Evolutionary conservation across 2,113 vertebrate genomes (phyloP).

Genomic region (Chaetura pelagica): DNA sequence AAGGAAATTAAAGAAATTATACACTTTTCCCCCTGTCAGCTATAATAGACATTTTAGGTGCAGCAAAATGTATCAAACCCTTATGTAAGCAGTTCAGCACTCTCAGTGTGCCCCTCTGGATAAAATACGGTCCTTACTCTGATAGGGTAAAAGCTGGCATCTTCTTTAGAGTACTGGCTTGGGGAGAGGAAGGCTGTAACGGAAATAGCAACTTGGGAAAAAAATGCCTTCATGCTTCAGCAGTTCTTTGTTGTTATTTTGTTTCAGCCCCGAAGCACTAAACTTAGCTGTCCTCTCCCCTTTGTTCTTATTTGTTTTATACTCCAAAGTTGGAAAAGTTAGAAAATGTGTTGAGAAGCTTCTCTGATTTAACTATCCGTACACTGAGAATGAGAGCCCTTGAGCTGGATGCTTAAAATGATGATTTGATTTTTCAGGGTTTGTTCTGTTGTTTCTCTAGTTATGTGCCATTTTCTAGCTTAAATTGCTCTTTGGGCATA

Average conservation of each 20-base stretch:
- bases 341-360: not conserved
- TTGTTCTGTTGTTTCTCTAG: slow-evolving; percentile 5
- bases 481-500: not conserved
- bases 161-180: not conserved
- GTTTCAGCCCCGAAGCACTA: slow-evolving; percentile 29
- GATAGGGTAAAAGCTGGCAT: slow-evolving; percentile 7
- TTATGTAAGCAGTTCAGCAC: slow-evolving; percentile 6
- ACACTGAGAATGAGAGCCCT: not conserved
- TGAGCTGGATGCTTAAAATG: not conserved
- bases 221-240: slow-evolving; percentile 34
- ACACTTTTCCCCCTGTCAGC: not conserved
- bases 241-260: slow-evolving; percentile 28
- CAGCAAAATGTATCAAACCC: not conserved
- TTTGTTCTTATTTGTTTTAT: slow-evolving; percentile 30
- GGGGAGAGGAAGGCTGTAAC: not conserved
- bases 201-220: slow-evolving; percentile 37
- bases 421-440: not conserved
- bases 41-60: not conserved
- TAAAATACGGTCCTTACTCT: not conserved
- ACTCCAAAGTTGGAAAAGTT: not conserved
- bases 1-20: not conserved
- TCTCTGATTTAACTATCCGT: not conserved
- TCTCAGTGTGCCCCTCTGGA: not conserved
- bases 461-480: not conserved
- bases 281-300: slow-evolving; percentile 26